Evolutionary conservation across 1,140 invertebrate species (phyloP), one percentile per base, ranked within the genome.

Genomic region (Parasteatoda tepidariorum): DNA sequence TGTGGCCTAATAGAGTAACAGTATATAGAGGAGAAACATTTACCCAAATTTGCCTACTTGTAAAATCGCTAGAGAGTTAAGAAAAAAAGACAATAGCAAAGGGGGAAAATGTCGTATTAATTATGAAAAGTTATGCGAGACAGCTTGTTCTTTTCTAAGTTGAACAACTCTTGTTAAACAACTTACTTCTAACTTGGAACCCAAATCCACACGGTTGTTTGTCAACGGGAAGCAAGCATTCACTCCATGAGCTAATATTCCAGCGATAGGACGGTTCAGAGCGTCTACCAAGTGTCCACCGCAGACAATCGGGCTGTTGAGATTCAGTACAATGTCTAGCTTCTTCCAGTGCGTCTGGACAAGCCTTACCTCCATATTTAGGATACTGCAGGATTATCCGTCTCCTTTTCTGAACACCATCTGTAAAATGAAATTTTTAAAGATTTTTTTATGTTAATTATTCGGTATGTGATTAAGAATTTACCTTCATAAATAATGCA

Each of bases 111-210:
- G n/a, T n/a, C n/a, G n/a, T n/a, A n/a, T n/a, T n/a, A n/a, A n/a
- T n/a, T n/a, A n/a, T n/a, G n/a, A n/a, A n/a, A n/a, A n/a, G n/a
- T n/a, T n/a, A n/a, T n/a, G n/a, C n/a, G n/a, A n/a, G n/a, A n/a
- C n/a, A n/a, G n/a, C n/a, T n/a, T n/a, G n/a, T n/a, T n/a, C n/a
- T n/a, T n/a, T n/a, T n/a, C n/a, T n/a, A n/a, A n/a, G n/a, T n/a
- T n/a, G n/a, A n/a, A n/a, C n/a, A n/a, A n/a, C n/a, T n/a, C n/a
- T n/a, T n/a, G n/a, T n/a, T n/a, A n/a, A n/a, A n/a, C n/a, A 13
- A 89, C 89, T 89, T 87, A 93, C 93, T 91, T 89, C 93, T 90
- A 9, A 92, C 91, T 73, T 91, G 88, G 30, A 91, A 90, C 11
- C 92, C 92, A 6, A 90, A 88, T 0, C 93, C 93, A 84, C 92